phyloP scores from a whole-genome alignment of 53 echinoderm and acorn worm species.

The Echinarachnius parma region DNA sequence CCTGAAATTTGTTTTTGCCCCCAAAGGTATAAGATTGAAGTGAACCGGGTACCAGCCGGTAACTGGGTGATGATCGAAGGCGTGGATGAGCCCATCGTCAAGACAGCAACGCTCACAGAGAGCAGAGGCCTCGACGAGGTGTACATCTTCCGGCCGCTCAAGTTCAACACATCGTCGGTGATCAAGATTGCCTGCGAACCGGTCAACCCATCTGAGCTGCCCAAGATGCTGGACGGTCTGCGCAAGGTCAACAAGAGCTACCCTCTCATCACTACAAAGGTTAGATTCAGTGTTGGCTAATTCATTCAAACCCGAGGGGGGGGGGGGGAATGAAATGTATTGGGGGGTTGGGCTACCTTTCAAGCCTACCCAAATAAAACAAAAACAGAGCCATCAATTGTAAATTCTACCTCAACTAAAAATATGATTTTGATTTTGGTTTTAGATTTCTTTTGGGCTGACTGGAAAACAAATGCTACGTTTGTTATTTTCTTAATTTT shows the following conservation, averaged over 20 bases:
- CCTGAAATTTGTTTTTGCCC: background rate
- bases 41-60: constrained; percentile 97
- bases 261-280: constrained; percentile 94
- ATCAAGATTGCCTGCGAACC: constrained; percentile 98
- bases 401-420: too few species aligned
- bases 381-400: too few species aligned
- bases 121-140: constrained; percentile 98
- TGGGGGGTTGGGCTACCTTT: too few species aligned
- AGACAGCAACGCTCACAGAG: constrained; percentile 93
- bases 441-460: too few species aligned
- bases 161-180: constrained; percentile 97
- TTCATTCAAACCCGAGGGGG: background rate
- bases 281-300: background rate
- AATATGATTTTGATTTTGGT: too few species aligned
- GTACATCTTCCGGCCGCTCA: constrained; percentile 92
- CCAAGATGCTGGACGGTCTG: constrained; percentile 98
- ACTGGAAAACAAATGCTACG: too few species aligned
- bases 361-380: too few species aligned
- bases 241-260: constrained; percentile 97
- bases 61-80: constrained; percentile 99
- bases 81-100: constrained; percentile 95
- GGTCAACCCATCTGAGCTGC: constrained; percentile 94
- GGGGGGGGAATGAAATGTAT: too few species aligned
- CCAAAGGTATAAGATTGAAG: constrained; percentile 89
- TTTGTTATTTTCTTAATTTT: too few species aligned